These are phyloP conservation scores for Brachymystax lenok DNA, from an alignment of 2,797 vertebrate species.

Conservation along the genomic window DNA sequence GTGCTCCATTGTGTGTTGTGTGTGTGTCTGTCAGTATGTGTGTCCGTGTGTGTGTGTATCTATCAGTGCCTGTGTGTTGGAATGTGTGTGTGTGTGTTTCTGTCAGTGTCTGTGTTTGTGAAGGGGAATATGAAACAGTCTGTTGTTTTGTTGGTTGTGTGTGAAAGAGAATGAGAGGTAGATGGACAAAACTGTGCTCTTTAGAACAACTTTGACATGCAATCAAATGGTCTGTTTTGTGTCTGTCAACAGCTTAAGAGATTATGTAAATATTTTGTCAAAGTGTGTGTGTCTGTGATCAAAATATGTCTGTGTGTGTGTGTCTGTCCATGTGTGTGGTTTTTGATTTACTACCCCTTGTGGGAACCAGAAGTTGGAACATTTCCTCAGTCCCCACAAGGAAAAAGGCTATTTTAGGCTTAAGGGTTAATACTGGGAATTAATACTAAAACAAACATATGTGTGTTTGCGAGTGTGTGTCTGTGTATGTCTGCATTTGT, in stretches of 20 bases:
- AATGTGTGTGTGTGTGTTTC: not conserved
- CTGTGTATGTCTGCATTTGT: not conserved
- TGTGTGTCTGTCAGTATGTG: constrained; percentile 30
- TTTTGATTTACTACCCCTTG: too few species aligned
- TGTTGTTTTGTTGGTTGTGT: constrained; percentile 3
- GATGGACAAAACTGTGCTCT: not conserved
- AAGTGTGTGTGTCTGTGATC: constrained; percentile 19
- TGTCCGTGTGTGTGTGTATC: constrained; percentile 19
- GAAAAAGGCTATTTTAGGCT: too few species aligned
- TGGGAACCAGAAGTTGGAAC: too few species aligned
- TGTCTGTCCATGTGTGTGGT: too few species aligned
- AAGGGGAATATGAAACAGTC: not conserved
- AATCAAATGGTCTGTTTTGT: not conserved
- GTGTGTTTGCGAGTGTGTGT: not conserved
- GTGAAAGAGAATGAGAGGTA: not conserved
- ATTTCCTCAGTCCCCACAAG: too few species aligned
- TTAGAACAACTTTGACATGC: not conserved
- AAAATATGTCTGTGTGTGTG: constrained; percentile 8
- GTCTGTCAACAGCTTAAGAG: not conserved
- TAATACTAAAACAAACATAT: not conserved
- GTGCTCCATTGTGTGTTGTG: constrained; percentile 66
- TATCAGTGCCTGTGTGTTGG: constrained; percentile 25
- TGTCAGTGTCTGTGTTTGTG: constrained; percentile 13
- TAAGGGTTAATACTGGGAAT: not conserved
- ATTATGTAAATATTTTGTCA: constrained; percentile 6